phyloP scores from a whole-genome alignment of 2,113 vertebrate species.

The Aptenodytes forsteri region DNA sequence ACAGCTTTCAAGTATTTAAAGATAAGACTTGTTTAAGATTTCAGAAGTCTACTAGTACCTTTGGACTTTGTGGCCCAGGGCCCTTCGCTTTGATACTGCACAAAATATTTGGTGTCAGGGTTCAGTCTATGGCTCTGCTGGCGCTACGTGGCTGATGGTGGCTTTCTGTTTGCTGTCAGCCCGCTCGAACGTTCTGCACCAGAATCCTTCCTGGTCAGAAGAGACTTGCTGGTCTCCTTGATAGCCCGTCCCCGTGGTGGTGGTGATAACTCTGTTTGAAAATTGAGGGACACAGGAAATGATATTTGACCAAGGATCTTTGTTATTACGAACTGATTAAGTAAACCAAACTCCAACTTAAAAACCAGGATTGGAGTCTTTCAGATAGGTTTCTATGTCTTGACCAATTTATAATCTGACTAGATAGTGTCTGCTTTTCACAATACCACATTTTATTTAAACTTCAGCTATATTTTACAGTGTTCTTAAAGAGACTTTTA shows the following conservation, averaged over 20 bases:
- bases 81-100: background rate
- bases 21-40: background rate
- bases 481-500: background rate
- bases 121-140: no score
- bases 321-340: background rate
- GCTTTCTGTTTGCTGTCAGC: background rate
- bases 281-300: background rate
- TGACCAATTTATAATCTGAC: background rate
- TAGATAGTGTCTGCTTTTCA: background rate
- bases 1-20: background rate
- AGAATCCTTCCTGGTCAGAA: background rate
- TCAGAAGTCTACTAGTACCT: no score
- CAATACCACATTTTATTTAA: background rate
- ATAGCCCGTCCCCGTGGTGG: rapidly evolving
- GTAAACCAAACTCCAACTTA: background rate
- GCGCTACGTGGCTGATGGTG: no score
- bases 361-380: background rate
- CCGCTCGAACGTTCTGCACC: rapidly evolving
- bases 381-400: background rate
- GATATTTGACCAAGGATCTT: background rate
- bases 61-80: background rate
- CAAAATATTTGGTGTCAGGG: background rate
- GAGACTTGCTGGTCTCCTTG: background rate
- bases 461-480: background rate
- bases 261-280: background rate